Base-by-base conservation (phyloP, 2,888 invertebrate genomes). In the Callyntrura sp. region DNA sequence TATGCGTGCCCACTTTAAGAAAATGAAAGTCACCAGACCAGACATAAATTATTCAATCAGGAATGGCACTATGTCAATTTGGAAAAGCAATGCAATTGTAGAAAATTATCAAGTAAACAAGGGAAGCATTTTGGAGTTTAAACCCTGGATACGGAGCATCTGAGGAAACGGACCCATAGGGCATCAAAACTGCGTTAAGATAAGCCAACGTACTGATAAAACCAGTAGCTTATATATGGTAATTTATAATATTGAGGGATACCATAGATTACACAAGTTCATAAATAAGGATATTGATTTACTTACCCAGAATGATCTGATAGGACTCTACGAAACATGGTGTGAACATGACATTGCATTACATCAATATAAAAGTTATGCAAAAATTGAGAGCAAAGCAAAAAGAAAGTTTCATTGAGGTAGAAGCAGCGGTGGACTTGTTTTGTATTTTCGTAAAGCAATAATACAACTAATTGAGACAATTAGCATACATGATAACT, bases 11-110 rank as follows among this genome's bases (percentile, higher is more conserved):
- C 51, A 84, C 25, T 51, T 70, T 17, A 84, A 70, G 55, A 25
- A 48, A 23, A 28, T 84, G 68, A 70, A 70, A 28, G 51, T 48
- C 5, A 70, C 25, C 1, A 9, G 17, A 17, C 0, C 11, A 23
- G 84, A 84, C 14, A 65, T 84, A 11, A 70, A 20, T 17, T 62
- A 28, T 9, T 51, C 51, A 6, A 70, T 84, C 12, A 14, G 70
- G 14, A 70, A 70, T 11, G 8, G 12, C 0, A 23, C 17, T 11
- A 65, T 62, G 62, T 6, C 23, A 17, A 83, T 62, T 1, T 65
- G 65, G 62, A 23, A 14, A 1, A 45, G 45, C 43, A 65, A 65
- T 45, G 20, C 45, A 0, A n/a, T 83, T 6, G 11, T 65, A 9
- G 73, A 76, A n/a, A n/a, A n/a, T n/a, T n/a, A n/a, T n/a, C n/a